phyloP scores from a whole-genome alignment of 2,797 vertebrate species.

The Florisuga fusca region DNA sequence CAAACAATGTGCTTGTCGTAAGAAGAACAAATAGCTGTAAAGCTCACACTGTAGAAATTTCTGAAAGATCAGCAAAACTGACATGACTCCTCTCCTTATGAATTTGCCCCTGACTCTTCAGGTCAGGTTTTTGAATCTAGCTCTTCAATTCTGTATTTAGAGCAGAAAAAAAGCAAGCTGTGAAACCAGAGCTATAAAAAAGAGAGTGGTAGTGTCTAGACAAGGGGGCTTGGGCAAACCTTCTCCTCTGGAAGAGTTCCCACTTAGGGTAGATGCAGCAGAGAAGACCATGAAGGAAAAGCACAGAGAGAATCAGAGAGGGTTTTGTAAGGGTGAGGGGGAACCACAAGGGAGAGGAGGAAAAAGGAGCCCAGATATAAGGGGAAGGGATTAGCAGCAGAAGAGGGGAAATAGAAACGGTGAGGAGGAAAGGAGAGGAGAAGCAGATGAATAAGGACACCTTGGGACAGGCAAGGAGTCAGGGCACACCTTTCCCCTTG shows the following conservation, averaged over 20 bases:
- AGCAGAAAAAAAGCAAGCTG: not conserved
- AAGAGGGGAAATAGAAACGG: not conserved
- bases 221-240: not conserved
- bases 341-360: too few species aligned
- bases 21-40: not conserved
- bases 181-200: not conserved
- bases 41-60: not conserved
- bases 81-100: not conserved
- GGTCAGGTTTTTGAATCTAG: not conserved
- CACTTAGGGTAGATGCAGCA: not conserved
- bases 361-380: not conserved
- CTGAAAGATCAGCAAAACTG: not conserved
- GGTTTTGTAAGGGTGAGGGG: not conserved
- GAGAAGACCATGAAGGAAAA: not conserved
- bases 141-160: not conserved
- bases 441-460: not conserved
- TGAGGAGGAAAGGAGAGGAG: not conserved
- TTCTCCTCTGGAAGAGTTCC: not conserved
- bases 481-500: accelerated
- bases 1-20: not conserved
- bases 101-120: not conserved
- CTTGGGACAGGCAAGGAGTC: not conserved
- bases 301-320: not conserved
- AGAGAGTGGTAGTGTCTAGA: not conserved
- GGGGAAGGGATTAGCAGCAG: not conserved